Evolutionary conservation across 1,140 invertebrate genomes (phyloP), one percentile per base, ranked within the genome.

Genomic region (Drosophila baimaii): DNA sequence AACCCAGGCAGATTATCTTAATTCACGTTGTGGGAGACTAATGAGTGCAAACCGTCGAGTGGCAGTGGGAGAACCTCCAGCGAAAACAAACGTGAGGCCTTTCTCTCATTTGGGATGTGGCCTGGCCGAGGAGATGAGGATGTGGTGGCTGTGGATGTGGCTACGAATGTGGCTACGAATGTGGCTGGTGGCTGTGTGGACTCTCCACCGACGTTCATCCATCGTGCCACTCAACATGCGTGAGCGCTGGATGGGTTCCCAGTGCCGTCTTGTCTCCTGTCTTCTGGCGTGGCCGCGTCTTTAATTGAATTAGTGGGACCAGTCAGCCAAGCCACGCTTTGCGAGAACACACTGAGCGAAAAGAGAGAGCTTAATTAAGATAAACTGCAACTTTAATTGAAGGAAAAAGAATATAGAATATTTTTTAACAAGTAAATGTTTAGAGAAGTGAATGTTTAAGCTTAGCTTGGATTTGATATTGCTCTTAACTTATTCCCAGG

Each of bases 1-100:
- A 31, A 10, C 12, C 43, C 1, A 7, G 23, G 37, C 61, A 91
- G 90, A 91, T 91, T 91, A 91, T 91, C 90, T 91, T 91, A 91
- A 91, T 91, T 91, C 90, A 91, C 90, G 90, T 91, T 91, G 90
- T 91, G 90, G 90, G 90, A 91, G 90, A 91, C 90, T 91, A 91
- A 91, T 91, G 90, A 91, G 90, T 91, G 85, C 90, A 91, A 71
- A 71, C 66, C 65, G 61, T 65, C 52, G 66, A 86, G 51, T 54
- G 85, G 82, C 43, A 74, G 56, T 71, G 51, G 63, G 69, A 64
- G 63, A 71, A 70, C 51, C 62, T 39, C 56, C 76, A 61, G 29
- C 61, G 33, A 44, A 47, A 78, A 65, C 41, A 57, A 57, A 70
- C 77, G 55, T 74, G 72, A 74, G 44, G 79, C 82, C 82, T 85